Evolutionary conservation across 1,140 invertebrate species (phyloP).

Genomic region (Magallana ariakensis): DNA sequence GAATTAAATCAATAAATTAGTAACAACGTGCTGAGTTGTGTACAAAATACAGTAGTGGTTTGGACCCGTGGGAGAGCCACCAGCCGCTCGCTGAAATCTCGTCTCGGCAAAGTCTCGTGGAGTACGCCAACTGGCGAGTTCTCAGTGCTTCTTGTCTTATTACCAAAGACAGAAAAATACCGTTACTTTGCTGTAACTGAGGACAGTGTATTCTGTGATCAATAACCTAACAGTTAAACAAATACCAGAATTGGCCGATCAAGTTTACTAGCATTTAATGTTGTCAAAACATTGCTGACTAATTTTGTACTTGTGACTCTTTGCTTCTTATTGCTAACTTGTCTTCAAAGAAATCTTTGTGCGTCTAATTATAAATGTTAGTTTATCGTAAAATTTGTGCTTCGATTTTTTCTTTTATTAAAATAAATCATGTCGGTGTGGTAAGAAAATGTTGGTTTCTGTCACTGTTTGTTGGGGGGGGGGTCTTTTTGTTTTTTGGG

Average conservation of each 20-base stretch:
- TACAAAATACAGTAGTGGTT: background rate
- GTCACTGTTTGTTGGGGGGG: too few species aligned
- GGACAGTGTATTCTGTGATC: background rate
- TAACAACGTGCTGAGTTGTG: background rate
- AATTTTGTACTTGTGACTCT: too few species aligned
- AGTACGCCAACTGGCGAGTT: slow-evolving; percentile 18
- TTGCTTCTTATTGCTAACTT: too few species aligned
- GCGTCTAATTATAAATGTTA: too few species aligned
- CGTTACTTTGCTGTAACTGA: background rate
- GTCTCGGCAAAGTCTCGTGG: slow-evolving; percentile 20
- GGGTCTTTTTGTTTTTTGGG: too few species aligned
- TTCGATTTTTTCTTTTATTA: too few species aligned
- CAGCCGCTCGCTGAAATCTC: background rate
- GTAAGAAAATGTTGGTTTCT: too few species aligned
- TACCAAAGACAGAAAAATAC: background rate
- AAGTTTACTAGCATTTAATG: background rate
- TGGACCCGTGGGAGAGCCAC: background rate
- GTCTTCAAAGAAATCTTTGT: too few species aligned
- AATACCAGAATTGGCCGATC: background rate
- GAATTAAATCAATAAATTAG: background rate
- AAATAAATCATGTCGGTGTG: too few species aligned
- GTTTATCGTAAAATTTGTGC: too few species aligned
- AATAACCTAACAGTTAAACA: background rate
- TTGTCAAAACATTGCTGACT: too few species aligned
- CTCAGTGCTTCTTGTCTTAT: background rate